Base-by-base conservation (phyloP, 2,888 invertebrate genomes). In the Cheilosia vulpina region DNA sequence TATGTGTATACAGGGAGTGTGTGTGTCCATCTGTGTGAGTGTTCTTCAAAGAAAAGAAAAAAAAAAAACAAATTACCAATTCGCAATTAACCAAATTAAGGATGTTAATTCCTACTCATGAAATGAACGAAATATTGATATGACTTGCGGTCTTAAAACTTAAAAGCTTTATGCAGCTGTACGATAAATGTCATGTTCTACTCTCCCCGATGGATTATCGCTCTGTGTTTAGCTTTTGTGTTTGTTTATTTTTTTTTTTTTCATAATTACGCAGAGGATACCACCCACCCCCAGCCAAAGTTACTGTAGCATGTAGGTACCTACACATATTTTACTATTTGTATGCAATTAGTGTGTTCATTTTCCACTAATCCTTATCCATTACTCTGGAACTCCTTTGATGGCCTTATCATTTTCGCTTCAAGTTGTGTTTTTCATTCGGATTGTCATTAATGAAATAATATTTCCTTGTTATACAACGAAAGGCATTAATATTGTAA, bases 381-480 rank as follows among this genome's bases (percentile, higher is more conserved):
- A 45, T 53, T 60, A 43, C 62, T 55, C 24, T 24, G 21, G n/a
- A 9, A 19, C 17, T 41, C 21, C 57, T 58, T 52, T 65, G 21
- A 65, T 72, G 66, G 66, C 66, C 73, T 31, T 53, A 66, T 52
- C 53, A 73, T 73, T 38, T 52, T 7, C 13, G 45, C 58, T 72
- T 66, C 17, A 21, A 65, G 43, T 79, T n/a, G 19, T 17, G 11
- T 38, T 3, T 38, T 4, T 13, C 6, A 2, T 31, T 31, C 31
- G 9, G 31, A 7, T 31, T 31, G 31, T 9, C 9, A 31, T 9
- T 31, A 31, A 31, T 9, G 2, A 13, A 38, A 11, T 38, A 13
- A 38, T n/a, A 38, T 38, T 21, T 13, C 13, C 13, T 38, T 34
- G 13, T 38, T 13, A 13, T 13, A 13, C 13, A 38, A 38, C 9